phyloP scores from a whole-genome alignment of 2,797 vertebrate species.

The Tachyglossus aculeatus region DNA sequence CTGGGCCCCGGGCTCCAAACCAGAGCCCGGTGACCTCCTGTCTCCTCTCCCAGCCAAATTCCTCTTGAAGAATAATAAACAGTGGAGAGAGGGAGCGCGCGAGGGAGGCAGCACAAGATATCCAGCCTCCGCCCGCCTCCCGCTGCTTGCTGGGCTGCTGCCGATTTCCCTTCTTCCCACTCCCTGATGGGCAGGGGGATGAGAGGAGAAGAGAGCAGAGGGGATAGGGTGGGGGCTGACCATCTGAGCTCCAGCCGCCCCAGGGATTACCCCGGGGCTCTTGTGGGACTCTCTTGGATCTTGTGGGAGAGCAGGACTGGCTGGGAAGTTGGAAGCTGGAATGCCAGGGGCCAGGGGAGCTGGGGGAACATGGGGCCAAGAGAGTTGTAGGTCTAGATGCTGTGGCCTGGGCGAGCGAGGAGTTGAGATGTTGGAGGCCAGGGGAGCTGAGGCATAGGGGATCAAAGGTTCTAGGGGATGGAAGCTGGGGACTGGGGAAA shows the following conservation, averaged over 20 bases:
- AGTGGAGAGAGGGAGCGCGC: conserved; percentile 49
- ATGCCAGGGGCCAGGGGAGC: too few species aligned
- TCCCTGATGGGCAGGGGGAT: conserved; percentile 42
- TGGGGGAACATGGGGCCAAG: too few species aligned
- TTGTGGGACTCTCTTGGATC: too few species aligned
- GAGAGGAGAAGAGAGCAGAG: conserved; percentile 1
- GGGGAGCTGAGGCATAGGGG: too few species aligned
- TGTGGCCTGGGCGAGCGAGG: accelerated
- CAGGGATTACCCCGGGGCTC: too few species aligned
- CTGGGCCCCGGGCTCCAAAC: conserved; percentile 28
- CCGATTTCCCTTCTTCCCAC: conserved; percentile 57
- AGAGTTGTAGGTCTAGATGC: not conserved
- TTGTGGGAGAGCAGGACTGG: too few species aligned
- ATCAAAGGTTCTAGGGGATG: too few species aligned
- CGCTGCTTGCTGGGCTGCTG: too few species aligned
- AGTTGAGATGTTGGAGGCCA: not conserved
- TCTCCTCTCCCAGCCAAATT: conserved; percentile 71
- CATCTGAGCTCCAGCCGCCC: not conserved
- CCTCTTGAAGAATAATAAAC: conserved; percentile 80
- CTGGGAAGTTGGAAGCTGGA: too few species aligned
- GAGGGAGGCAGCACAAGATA: conserved; percentile 28
- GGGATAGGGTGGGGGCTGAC: not conserved
- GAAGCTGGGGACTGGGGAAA: too few species aligned
- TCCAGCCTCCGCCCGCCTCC: conserved; percentile 47
- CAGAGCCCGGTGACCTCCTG: conserved; percentile 57